Evolutionary conservation across 2,113 vertebrate species (phyloP).

Genomic region (Syngnathus typhle): DNA sequence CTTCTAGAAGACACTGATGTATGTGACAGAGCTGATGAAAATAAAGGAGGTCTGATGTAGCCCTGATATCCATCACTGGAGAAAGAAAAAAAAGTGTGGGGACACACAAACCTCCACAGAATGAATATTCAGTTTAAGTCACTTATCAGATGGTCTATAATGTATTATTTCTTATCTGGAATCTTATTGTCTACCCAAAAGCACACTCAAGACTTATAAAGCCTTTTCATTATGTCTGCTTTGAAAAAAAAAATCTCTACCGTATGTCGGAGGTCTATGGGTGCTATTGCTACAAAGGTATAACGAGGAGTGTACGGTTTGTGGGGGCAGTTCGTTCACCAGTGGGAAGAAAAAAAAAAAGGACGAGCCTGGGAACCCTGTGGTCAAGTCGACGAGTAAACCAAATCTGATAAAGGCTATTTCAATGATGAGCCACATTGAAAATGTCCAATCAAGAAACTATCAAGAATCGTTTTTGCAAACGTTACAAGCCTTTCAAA

Average conservation of each 20-base stretch:
- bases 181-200: background rate
- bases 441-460: background rate
- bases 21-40: constrained; percentile 3
- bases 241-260: background rate
- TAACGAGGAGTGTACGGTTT: no score
- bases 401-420: no score
- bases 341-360: no score
- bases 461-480: background rate
- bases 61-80: background rate
- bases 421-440: no score
- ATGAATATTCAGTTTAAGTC: background rate
- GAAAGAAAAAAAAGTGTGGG: background rate
- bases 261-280: no score
- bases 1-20: constrained; percentile 7
- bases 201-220: background rate
- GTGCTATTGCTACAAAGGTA: no score
- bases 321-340: no score
- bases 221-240: background rate
- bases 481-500: background rate
- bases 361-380: no score
- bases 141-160: background rate
- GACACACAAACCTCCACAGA: background rate
- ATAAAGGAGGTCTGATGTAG: constrained; percentile 2
- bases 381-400: no score
- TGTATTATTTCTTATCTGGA: constrained; percentile 1